Evolutionary conservation across 2,113 vertebrate species (phyloP).

Genomic region (Ranitomeya imitator): DNA sequence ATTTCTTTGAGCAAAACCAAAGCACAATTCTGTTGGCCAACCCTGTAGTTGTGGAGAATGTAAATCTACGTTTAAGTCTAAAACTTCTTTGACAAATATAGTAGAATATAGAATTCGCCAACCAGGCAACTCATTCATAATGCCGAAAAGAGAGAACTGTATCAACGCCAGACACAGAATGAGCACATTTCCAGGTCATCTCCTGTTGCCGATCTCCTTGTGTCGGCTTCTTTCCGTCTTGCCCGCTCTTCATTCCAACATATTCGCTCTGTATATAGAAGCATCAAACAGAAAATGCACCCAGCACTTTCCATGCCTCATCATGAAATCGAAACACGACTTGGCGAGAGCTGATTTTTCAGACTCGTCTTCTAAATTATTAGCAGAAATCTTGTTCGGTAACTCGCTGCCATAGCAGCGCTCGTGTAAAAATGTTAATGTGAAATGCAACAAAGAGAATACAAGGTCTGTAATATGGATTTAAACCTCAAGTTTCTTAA

Average conservation of each 20-base stretch:
- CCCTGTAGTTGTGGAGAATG: too few relatives aligned
- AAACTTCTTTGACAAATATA: too few relatives aligned
- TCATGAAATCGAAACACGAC: neutral
- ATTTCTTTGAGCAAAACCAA: too few relatives aligned
- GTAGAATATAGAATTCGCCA: too few relatives aligned
- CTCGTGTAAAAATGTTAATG: slow-evolving; percentile 11
- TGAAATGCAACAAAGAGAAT: neutral
- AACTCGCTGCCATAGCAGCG: neutral
- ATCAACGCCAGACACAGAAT: neutral
- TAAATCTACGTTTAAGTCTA: too few relatives aligned
- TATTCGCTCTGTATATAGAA: neutral
- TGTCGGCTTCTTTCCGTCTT: neutral
- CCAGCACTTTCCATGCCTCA: neutral
- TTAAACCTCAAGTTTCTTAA: neutral
- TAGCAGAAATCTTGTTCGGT: neutral
- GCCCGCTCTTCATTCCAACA: neutral
- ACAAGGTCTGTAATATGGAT: slow-evolving; percentile 4
- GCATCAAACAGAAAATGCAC: neutral
- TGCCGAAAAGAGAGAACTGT: neutral
- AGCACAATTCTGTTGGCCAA: too few relatives aligned
- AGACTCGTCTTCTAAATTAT: neutral
- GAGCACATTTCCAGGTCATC: neutral
- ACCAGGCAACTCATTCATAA: neutral
- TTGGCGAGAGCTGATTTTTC: neutral
- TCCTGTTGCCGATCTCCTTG: neutral